Percentiles rank a stretch among this genome's conserved stretches.
Conservation (phyloP, 2,888 invertebrate species). For the Chrysotoxum bicinctum region DNA sequence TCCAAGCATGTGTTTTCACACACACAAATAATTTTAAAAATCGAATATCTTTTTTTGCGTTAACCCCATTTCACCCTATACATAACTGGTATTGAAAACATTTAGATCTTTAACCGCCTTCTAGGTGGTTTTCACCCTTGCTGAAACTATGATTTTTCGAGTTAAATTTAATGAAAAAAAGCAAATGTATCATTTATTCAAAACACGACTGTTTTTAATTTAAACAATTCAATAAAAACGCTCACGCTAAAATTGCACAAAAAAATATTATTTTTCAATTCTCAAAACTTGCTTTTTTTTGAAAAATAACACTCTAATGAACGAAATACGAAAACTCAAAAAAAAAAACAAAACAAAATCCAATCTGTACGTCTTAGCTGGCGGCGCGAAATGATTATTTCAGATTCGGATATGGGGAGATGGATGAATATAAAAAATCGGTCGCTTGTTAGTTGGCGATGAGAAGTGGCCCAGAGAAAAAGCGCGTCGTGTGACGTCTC, state of each 20-base stretch:
- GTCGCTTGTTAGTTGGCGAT: constrained; percentile 67
- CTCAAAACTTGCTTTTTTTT: constrained; percentile 1
- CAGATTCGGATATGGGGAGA: constrained; percentile 64
- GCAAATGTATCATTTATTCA: neutral
- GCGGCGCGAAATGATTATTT: constrained; percentile 68
- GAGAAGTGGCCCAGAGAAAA: constrained; percentile 70
- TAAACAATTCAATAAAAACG: constrained; percentile 61
- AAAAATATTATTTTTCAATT: constrained; percentile 54
- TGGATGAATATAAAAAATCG: constrained; percentile 49
- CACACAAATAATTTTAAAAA: too few relatives aligned
- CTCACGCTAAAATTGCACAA: constrained; percentile 45
- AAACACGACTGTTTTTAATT: constrained; percentile 11
- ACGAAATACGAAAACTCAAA: constrained; percentile 26
- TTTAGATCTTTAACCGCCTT: too few relatives aligned
- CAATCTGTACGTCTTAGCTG: constrained; percentile 41
- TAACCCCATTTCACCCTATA: too few relatives aligned
- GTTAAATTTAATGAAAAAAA: neutral
- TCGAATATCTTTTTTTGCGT: too few relatives aligned
- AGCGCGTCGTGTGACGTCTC: constrained; percentile 71
- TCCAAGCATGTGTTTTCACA: too few relatives aligned
- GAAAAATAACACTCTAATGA: constrained; percentile 43
- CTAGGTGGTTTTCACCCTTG: too few relatives aligned
- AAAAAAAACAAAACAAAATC: constrained; percentile 14
- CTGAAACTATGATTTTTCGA: too few relatives aligned
- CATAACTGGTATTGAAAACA: too few relatives aligned